Conservation (phyloP, 2,797 vertebrate species). For the Hydrophis major region DNA sequence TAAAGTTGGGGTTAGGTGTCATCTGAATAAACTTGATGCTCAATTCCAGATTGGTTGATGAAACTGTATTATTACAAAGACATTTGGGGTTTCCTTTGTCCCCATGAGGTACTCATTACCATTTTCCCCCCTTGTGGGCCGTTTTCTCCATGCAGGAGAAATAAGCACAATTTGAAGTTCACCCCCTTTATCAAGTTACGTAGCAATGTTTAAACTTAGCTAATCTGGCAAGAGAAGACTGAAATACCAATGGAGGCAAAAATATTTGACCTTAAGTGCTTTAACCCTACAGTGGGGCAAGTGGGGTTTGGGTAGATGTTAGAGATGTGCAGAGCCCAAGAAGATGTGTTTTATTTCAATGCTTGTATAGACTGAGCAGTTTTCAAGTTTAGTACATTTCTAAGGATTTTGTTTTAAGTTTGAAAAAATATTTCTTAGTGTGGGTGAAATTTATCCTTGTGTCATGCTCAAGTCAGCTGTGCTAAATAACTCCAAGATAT, state of each 20-base stretch:
- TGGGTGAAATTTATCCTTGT: not conserved
- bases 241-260: not conserved
- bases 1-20: not conserved
- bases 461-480: not conserved
- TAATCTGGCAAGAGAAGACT: not conserved
- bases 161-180: not conserved
- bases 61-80: not conserved
- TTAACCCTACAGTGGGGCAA: not conserved
- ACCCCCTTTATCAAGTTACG: not conserved
- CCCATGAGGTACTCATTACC: not conserved
- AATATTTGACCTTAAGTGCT: not conserved
- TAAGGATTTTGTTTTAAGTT: not conserved
- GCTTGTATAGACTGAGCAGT: not conserved
- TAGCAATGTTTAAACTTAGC: not conserved
- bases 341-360: not conserved
- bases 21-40: not conserved
- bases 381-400: not conserved
- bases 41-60: not conserved
- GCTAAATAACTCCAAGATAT: not conserved
- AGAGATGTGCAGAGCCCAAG: not conserved
- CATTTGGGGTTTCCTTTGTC: not conserved
- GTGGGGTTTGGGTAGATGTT: not conserved
- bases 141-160: not conserved
- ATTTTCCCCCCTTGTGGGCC: not conserved
- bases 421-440: not conserved